These are phyloP conservation scores for Cyanoramphus novaezelandiae DNA, from an alignment of 2,113 vertebrate species.

Conservation along the genomic window DNA sequence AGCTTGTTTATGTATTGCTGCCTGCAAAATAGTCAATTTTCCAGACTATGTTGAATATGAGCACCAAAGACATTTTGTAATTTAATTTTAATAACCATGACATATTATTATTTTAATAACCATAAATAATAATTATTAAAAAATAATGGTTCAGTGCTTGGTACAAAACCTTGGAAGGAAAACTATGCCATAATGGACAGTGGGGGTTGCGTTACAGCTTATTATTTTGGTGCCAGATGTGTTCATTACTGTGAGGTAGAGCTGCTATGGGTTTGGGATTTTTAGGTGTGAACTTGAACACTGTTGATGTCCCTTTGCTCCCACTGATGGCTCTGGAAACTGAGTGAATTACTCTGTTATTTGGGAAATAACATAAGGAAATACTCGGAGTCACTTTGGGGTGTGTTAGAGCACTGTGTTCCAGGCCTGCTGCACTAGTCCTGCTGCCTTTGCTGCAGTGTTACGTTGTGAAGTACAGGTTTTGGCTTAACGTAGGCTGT, in stretches of 20 bases:
- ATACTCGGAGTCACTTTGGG: not conserved
- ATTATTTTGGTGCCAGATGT: not conserved
- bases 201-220: not conserved
- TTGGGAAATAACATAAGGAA: too few relatives aligned
- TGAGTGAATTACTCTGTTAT: too few relatives aligned
- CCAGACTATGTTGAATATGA: not conserved
- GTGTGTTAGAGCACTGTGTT: accelerated
- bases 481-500: accelerated
- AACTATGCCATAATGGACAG: not conserved
- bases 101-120: slow-evolving; percentile 1
- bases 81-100: slow-evolving; percentile 26
- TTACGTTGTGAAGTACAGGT: accelerated
- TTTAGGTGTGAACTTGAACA: not conserved
- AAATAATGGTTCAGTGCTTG: not conserved
- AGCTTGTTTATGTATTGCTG: slow-evolving; percentile 31
- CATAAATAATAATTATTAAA: not conserved
- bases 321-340: not conserved
- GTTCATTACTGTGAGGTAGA: not conserved
- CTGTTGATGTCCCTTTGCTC: not conserved
- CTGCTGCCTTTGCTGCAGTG: not conserved
- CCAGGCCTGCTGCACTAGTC: not conserved
- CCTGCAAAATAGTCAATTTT: slow-evolving; percentile 37
- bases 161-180: not conserved
- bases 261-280: not conserved
- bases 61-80: not conserved